Base-by-base conservation (phyloP, 1,140 invertebrate genomes). In the Palaemon carinicauda region DNA sequence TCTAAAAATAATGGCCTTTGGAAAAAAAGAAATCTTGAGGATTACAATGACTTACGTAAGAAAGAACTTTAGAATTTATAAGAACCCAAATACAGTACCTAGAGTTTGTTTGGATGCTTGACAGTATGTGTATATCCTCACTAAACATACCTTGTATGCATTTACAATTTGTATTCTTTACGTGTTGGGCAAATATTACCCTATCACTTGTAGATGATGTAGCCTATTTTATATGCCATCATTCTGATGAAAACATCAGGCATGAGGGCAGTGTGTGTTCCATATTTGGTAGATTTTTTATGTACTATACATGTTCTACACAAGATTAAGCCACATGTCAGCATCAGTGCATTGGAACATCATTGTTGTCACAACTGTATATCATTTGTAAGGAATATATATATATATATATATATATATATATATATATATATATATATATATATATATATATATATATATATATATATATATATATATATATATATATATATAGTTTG, bases 131-230 rank as follows among this genome's bases (percentile, higher is more conserved):
- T 86, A 86, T 79, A 86, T 79, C 75, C 69, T 79, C 65, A 79
- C 51, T 77, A 17, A 79, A 86, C 75, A 86, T 79, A 79, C 75
- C 77, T 86, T 75, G 83, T 86, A 86, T 86, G 83, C 83, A 86
- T 86, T 86, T 86, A 86, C 77, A 69, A 50, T 71, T 86, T 73
- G 33, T 86, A 84, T 71, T 86, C 75, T 80, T 52, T 74, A 53
- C 71, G 77, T 79, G 52, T 53, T 79, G 71, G 75, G 83, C 75
- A 79, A 79, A 69, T 31, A 50, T 79, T 79, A 31, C 75, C 75
- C 83, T 86, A 69, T 53, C 51, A 50, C 69, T 41, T 86, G 83
- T 86, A 86, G 83, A 60, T 29, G 56, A 79, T 79, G 83, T 86
- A 86, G 74, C 75, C 56, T 71, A 78, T 86, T 86, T 86, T 86